These are phyloP conservation scores for Holacanthella duospinosa DNA, from an alignment of 2,888 invertebrate genomes.

Conservation along the genomic window DNA sequence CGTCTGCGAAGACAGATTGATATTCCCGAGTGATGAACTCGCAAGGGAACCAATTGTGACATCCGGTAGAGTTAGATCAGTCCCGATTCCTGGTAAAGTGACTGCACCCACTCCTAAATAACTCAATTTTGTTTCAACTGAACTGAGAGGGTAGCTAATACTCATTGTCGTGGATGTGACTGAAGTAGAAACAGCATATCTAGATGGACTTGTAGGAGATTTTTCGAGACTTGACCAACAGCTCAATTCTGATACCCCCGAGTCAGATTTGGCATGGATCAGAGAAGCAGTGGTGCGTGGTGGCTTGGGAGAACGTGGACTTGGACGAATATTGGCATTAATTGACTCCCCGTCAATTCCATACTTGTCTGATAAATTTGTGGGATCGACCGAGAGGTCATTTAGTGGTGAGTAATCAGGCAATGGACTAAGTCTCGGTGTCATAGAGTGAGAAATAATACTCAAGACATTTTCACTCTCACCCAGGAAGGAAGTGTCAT, in stretches of 20 bases:
- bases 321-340: constrained; percentile 41
- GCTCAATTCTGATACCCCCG: constrained; percentile 75
- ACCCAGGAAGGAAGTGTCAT: constrained; percentile 3
- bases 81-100: constrained; percentile 9
- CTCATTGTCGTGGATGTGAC: constrained; percentile 49
- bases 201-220: constrained; percentile 55
- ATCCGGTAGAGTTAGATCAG: constrained; percentile 24
- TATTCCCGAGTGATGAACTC: background rate
- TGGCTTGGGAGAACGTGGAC: constrained; percentile 57
- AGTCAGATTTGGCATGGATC: constrained; percentile 64
- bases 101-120: constrained; percentile 43
- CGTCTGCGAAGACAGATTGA: background rate
- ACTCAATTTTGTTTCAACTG: constrained; percentile 39
- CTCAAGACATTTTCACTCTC: background rate
- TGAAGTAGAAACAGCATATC: background rate
- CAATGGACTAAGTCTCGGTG: constrained; percentile 28
- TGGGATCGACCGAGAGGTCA: constrained; percentile 22
- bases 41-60: constrained; percentile 25
- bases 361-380: background rate
- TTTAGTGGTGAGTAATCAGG: constrained; percentile 30
- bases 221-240: constrained; percentile 71
- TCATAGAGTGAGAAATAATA: constrained; percentile 1
- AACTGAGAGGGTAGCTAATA: constrained; percentile 4
- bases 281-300: constrained; percentile 52
- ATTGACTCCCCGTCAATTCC: background rate